phyloP scores from a whole-genome alignment of 2,113 vertebrate genomes.

The Todiramphus saurophagus region DNA sequence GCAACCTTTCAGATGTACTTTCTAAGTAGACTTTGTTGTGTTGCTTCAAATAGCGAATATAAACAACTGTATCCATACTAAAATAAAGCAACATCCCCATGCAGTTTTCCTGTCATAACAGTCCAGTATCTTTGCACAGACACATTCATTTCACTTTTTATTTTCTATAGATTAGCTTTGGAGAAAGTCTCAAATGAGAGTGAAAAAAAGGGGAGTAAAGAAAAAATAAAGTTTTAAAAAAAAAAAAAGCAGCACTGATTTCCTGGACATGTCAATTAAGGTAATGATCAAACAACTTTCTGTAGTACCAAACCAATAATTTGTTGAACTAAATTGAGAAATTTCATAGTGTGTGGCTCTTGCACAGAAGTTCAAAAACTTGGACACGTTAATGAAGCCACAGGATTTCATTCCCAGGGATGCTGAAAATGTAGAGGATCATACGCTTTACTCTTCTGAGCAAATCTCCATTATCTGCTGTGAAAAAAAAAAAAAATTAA shows the following conservation, averaged over 20 bases:
- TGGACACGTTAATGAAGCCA: neutral
- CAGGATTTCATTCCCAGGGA: neutral
- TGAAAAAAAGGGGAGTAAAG: too few species aligned
- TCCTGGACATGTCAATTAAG: neutral
- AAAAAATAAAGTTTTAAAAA: accelerated
- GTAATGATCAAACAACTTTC: neutral
- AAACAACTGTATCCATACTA: neutral
- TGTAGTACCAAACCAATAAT: neutral
- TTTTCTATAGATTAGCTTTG: neutral
- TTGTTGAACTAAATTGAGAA: neutral
- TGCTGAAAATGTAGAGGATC: neutral
- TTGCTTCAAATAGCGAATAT: neutral
- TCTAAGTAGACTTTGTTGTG: neutral
- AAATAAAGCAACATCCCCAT: neutral
- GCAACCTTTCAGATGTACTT: neutral
- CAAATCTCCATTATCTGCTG: neutral
- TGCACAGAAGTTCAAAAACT: neutral
- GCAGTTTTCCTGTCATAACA: neutral
- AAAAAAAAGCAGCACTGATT: neutral
- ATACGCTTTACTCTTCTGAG: neutral
- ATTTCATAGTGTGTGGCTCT: neutral
- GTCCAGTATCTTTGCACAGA: neutral
- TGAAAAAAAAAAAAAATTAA: neutral
- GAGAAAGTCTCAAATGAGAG: neutral
- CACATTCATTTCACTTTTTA: neutral